Evolutionary conservation across 2,888 invertebrate genomes (phyloP), one percentile per base, ranked within the genome.

Genomic region (Tetragnatha montana): DNA sequence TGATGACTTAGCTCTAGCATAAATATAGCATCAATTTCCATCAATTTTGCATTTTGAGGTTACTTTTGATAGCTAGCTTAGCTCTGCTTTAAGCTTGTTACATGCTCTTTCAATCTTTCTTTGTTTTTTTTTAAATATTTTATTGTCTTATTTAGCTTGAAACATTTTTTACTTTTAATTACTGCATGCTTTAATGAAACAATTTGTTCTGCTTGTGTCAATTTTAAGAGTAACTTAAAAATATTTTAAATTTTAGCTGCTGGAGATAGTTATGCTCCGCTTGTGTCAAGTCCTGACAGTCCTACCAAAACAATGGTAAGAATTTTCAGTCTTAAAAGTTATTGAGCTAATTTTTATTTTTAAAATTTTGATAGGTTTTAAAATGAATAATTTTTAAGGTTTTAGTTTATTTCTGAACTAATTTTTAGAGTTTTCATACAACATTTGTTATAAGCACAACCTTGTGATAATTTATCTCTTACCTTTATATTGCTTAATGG

Each of bases 221-320:
- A n/a, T 51, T n/a, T 19, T 51, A 47, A 51, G 19, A 19, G 12
- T 78, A 50, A n/a, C 6, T 17, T 49, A 2, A 12, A 14, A 14
- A 12, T 35, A 17, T 21, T 78, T 51, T 35, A 17, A 47, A 8
- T 80, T 80, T 80, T 10, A 89, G 91, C 80, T 75, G 17, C 86
- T 60, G 91, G 86, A 60, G 89, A 87, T 35, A 91, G 75, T 21
- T 91, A 88, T 81, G 89, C 89, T 70, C 91, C 91, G 47, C 69
- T 91, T 14, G 89, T 89, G 4, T 89, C 91, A n/a, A 91, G 91
- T 86, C 91, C 91, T 74, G 91, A 91, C 35, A 89, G 86, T 50
- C 88, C 91, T 21, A 71, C 91, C 51, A 87, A 87, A 75, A 84
- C 75, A n/a, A 22, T 81, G 81, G 88, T 91, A 80, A 68, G 17